Evolutionary conservation across 2,888 invertebrate species (phyloP).

Genomic region (Peribatodes rhomboidaria): DNA sequence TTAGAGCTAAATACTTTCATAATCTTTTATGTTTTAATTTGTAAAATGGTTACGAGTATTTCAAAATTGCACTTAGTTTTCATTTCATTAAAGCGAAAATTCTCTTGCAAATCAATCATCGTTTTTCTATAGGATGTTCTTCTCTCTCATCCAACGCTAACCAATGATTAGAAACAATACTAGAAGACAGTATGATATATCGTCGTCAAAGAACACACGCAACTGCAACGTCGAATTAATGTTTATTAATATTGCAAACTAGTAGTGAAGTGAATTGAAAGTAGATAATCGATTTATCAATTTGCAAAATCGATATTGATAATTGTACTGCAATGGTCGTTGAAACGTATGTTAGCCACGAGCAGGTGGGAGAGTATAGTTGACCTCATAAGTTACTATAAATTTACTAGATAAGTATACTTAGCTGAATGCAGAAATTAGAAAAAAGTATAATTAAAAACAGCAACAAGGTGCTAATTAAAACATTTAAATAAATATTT

Average conservation of each 20-base stretch:
- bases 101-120: neutral
- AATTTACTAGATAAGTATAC: too few species aligned
- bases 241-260: constrained; percentile 47
- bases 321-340: constrained; percentile 49
- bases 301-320: constrained; percentile 41
- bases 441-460: neutral
- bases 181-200: constrained; percentile 29
- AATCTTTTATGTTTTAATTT: too few species aligned
- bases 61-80: neutral
- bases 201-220: constrained; percentile 42
- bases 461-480: constrained; percentile 13
- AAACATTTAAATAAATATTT: constrained; percentile 2
- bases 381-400: constrained; percentile 48
- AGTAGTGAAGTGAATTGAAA: constrained; percentile 51
- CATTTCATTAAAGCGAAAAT: neutral
- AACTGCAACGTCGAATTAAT: constrained; percentile 42
- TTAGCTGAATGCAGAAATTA: neutral
- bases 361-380: constrained; percentile 54
- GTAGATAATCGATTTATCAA: constrained; percentile 56
- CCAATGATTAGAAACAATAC: constrained; percentile 36
- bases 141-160: constrained; percentile 18
- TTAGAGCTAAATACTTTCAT: neutral
- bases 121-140: constrained; percentile 4
- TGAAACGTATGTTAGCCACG: constrained; percentile 40
- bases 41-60: too few species aligned